Base-by-base conservation (phyloP, 2,888 invertebrate genomes). In the Hedya salicella region DNA sequence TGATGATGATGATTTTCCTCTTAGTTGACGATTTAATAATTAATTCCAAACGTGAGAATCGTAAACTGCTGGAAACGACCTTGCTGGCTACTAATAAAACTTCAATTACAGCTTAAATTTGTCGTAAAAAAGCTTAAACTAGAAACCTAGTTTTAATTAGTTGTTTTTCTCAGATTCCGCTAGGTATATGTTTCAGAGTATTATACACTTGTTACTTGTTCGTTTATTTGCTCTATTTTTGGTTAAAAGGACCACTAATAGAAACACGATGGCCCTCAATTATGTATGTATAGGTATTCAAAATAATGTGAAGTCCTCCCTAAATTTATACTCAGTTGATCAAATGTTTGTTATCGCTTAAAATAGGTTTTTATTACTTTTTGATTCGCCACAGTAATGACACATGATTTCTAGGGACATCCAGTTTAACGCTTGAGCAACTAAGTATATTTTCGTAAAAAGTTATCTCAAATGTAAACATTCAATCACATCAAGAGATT, bases 21-120 rank as follows among this genome's bases (percentile, higher is more conserved):
- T 44, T 4, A 44, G 19, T 17, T 59, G 57, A 64, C 50, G 44
- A 36, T 59, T 44, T 50, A 64, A 54, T 30, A 42, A 49, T 49
- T 54, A 39, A 48, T 16, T 4, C 50, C 50, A 52, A 21, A 46
- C 32, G 46, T 32, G 44, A 17, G 54, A 53, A 44, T 57, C 36
- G 16, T 64, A 36, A 57, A 64, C 19, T 54, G 6, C 46, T 44
- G 14, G 36, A 25, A 63, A 14, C 54, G 61, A 30, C 32, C 19
- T 52, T 40, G 59, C 16, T 36, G 36, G 11, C 25, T 14, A 40
- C 53, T 39, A 19, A 19, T 53, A 53, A 53, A 53, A 52, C 53
- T 19, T 53, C 13, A 3, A 53, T 53, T 21, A 39, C 17, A 53
- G 6, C 39, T 53, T 53, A n/a, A 40, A 39, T 39, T 48, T 5